Evolutionary conservation across 1,140 invertebrate species (phyloP).

Genomic region (Aphaenogaster rudis): DNA sequence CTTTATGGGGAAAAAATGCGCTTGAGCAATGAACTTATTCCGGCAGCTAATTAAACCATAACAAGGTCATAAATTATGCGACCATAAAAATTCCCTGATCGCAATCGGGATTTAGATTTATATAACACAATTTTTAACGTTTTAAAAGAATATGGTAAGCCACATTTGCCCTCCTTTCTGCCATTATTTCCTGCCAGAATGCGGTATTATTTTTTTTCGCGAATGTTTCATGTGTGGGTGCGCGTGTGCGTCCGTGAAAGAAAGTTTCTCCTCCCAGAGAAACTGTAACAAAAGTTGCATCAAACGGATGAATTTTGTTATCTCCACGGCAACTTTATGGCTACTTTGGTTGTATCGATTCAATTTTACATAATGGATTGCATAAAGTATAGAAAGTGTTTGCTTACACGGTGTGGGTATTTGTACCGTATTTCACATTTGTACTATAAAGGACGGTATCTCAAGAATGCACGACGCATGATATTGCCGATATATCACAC

Average conservation of each 20-base stretch:
- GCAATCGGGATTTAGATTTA: conserved; percentile 17
- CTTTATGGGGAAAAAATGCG: background rate
- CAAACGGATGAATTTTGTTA: conserved; percentile 28
- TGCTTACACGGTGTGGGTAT: background rate
- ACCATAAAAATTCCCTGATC: conserved; percentile 18
- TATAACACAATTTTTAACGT: conserved; percentile 14
- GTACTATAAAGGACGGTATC: conserved; percentile 4
- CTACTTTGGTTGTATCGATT: background rate
- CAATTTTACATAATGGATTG: conserved; percentile 37
- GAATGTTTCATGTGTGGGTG: background rate
- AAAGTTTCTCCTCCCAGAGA: background rate
- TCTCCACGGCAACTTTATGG: conserved; percentile 3
- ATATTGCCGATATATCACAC: conserved; percentile 64
- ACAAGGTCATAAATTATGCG: conserved; percentile 4
- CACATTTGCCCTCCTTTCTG: background rate
- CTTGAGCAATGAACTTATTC: conserved; percentile 25
- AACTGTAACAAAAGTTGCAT: conserved; percentile 15
- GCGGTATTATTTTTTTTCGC: background rate
- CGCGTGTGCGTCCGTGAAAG: background rate
- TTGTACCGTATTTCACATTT: conserved; percentile 27
- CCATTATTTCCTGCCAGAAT: background rate
- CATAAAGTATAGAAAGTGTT: background rate
- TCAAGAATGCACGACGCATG: conserved; percentile 23
- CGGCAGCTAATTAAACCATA: conserved; percentile 45
- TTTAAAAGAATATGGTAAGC: background rate